phyloP scores from a whole-genome alignment of 2,113 vertebrate species.

The Apaloderma vittatum region DNA sequence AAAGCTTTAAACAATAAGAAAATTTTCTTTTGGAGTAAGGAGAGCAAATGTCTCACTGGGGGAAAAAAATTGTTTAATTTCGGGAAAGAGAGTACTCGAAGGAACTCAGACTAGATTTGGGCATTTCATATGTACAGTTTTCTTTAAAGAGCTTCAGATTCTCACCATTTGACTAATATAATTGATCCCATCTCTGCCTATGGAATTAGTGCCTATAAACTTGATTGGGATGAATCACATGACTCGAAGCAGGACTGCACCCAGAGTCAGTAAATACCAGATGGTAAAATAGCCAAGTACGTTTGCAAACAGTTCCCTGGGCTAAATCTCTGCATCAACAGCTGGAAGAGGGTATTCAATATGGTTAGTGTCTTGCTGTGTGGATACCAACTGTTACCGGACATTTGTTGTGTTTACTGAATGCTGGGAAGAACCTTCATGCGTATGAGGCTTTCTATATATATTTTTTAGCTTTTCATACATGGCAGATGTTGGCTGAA shows the following conservation, averaged over 20 bases:
- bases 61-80: neutral
- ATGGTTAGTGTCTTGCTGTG: constrained; percentile 19
- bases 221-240: neutral
- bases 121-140: neutral
- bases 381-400: constrained; percentile 40
- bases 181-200: neutral
- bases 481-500: constrained; percentile 57
- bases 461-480: constrained; percentile 11
- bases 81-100: neutral
- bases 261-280: constrained; percentile 55
- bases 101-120: neutral
- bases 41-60: neutral
- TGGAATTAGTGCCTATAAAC: neutral
- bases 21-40: neutral
- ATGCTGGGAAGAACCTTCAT: neutral
- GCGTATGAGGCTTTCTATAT: neutral
- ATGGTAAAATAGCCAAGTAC: constrained; percentile 42
- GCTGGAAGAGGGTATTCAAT: constrained; percentile 50
- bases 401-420: constrained; percentile 37
- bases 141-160: neutral
- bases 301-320: constrained; percentile 23
- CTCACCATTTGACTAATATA: neutral
- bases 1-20: neutral
- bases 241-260: neutral
- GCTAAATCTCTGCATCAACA: constrained; percentile 51